Percentiles rank a stretch among this genome's conserved stretches.
Conservation (phyloP, 2,888 invertebrate species). For the Fissipunctia ypsillon region DNA sequence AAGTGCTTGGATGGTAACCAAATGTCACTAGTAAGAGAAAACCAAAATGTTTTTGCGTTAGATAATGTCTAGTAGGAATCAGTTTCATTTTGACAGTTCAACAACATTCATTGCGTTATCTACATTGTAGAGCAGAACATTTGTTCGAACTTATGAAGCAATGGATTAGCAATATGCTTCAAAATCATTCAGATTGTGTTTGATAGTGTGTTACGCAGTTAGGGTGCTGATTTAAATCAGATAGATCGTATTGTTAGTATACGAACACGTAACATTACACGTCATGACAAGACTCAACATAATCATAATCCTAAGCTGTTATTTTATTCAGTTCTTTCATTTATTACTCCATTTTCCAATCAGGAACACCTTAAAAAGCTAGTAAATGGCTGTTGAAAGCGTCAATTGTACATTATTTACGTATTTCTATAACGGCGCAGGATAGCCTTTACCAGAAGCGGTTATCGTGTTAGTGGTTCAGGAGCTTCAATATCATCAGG, state of each 20-base stretch:
- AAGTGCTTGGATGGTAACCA: slow-evolving; percentile 15
- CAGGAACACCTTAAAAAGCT: background rate
- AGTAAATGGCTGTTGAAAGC: background rate
- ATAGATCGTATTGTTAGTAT: background rate
- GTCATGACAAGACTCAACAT: background rate
- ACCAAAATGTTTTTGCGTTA: background rate
- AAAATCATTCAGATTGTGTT: too few relatives aligned
- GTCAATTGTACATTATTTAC: background rate
- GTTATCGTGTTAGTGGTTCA: too few relatives aligned
- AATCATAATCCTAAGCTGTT: background rate
- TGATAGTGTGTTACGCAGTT: too few relatives aligned
- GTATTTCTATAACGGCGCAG: too few relatives aligned
- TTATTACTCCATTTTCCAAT: background rate
- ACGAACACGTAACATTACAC: background rate
- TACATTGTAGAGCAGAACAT: too few relatives aligned
- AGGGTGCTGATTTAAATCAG: background rate
- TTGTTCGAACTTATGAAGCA: too few relatives aligned
- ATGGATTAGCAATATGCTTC: too few relatives aligned
- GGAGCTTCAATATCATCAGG: too few relatives aligned
- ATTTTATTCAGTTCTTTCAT: background rate
- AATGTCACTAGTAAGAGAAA: background rate
- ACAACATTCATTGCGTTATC: too few relatives aligned
- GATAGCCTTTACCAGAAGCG: too few relatives aligned
- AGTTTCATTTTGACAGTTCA: too few relatives aligned
- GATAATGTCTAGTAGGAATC: too few relatives aligned